Percentiles rank a stretch among this genome's conserved stretches.
Conservation (phyloP, 2,888 invertebrate species). For the Drosophila cognata region DNA sequence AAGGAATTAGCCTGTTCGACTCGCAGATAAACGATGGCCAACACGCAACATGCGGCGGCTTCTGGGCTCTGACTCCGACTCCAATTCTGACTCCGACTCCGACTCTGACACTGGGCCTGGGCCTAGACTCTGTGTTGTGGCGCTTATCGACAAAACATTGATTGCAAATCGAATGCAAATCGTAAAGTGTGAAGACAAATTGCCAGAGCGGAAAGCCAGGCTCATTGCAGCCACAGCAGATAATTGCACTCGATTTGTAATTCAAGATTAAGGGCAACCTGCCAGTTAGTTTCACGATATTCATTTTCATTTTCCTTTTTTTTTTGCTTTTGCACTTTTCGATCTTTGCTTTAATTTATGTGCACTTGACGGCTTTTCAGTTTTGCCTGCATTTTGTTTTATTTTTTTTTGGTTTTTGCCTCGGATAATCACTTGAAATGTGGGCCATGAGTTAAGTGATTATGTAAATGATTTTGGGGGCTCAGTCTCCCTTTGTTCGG, state of each 20-base stretch:
- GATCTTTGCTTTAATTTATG: constrained; percentile 70
- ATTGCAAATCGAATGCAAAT: constrained; percentile 63
- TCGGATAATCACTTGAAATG: constrained; percentile 77
- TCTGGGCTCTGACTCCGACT: constrained; percentile 3
- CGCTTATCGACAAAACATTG: constrained; percentile 72
- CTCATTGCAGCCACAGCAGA: constrained; percentile 74
- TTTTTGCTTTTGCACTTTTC: constrained; percentile 35
- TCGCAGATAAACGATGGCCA: constrained; percentile 37
- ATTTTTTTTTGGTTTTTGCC: constrained; percentile 5
- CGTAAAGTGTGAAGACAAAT: constrained; percentile 81
- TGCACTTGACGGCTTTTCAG: constrained; percentile 59
- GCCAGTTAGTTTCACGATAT: constrained; percentile 2
- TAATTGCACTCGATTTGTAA: constrained; percentile 82
- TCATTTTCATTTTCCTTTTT: not conserved
- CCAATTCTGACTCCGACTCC: not conserved
- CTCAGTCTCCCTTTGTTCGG: not conserved
- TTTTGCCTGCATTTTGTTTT: not conserved
- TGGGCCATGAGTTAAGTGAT: constrained; percentile 80
- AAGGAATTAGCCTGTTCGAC: constrained; percentile 24
- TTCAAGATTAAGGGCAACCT: constrained; percentile 80
- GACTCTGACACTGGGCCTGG: constrained; percentile 6
- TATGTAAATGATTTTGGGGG: constrained; percentile 63
- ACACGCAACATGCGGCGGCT: constrained; percentile 40
- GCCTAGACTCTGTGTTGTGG: constrained; percentile 33
- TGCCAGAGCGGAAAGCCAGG: constrained; percentile 46